These are phyloP conservation scores for Nannospalax galili DNA, from an alignment of 2,113 vertebrate genomes.

Conservation along the genomic window DNA sequence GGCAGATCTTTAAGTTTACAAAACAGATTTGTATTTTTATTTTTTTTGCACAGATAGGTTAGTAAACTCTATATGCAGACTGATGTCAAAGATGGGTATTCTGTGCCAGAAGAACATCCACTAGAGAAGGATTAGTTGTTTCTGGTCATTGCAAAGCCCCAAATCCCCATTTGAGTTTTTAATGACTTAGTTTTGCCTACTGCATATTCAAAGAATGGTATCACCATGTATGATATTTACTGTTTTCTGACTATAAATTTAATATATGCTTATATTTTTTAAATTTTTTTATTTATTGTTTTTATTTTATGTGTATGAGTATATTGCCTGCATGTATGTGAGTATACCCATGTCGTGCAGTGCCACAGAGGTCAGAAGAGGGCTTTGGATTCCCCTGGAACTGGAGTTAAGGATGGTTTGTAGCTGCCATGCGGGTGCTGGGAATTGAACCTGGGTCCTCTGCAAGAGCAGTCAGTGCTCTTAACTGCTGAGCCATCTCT, in stretches of 20 bases:
- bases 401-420: too few species aligned
- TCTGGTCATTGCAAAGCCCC: neutral
- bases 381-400: too few species aligned
- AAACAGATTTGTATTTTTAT: constrained; percentile 8
- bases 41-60: constrained; percentile 3
- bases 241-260: constrained; percentile 51
- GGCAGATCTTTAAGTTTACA: neutral
- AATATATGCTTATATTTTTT: neutral
- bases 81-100: neutral
- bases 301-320: too few species aligned
- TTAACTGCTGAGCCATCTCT: too few species aligned
- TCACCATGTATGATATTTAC: neutral
- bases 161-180: neutral
- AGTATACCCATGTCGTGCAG: too few species aligned
- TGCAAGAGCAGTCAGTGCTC: too few species aligned
- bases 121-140: neutral
- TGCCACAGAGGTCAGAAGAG: too few species aligned
- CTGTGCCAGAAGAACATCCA: neutral
- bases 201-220: constrained; percentile 40
- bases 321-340: too few species aligned
- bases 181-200: neutral
- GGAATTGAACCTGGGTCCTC: too few species aligned
- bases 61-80: neutral
- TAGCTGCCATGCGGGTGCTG: too few species aligned
- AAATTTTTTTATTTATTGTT: neutral